Conservation (phyloP, 2,797 vertebrate species). For the Oreonectes daqikongensis region DNA sequence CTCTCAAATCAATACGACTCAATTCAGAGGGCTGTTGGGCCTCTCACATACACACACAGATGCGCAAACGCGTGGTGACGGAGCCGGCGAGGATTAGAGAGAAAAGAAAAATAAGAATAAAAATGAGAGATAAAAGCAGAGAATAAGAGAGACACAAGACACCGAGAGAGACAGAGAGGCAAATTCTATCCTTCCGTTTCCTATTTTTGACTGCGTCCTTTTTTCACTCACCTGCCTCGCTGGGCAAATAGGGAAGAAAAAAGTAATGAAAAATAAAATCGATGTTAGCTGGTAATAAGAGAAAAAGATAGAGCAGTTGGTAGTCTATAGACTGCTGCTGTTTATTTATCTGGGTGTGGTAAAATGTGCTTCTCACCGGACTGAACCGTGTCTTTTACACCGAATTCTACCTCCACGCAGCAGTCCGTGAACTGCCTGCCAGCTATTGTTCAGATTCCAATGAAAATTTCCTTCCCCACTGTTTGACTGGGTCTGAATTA, state of each 20-base stretch:
- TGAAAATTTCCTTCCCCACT: slow-evolving; percentile 41
- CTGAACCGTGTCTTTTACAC: background rate
- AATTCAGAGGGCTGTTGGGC: slow-evolving; percentile 45
- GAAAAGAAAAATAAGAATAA: slow-evolving; percentile 23
- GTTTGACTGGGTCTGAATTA: slow-evolving; percentile 39
- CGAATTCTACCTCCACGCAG: slow-evolving; percentile 22
- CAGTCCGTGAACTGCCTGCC: slow-evolving; percentile 16
- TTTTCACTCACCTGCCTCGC: slow-evolving; percentile 32
- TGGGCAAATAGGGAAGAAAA: slow-evolving; percentile 3
- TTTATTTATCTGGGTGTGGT: slow-evolving; percentile 39
- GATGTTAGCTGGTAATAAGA: slow-evolving; percentile 40
- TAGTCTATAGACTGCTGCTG: slow-evolving; percentile 24
- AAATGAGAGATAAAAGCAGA: slow-evolving; percentile 32
- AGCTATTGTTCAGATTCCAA: slow-evolving; percentile 42
- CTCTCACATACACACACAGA: slow-evolving; percentile 21
- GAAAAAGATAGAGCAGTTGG: slow-evolving; percentile 35
- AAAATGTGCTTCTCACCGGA: slow-evolving; percentile 9
- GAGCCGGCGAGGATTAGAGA: slow-evolving; percentile 31
- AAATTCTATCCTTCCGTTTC: slow-evolving; percentile 20
- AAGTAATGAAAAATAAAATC: slow-evolving; percentile 49
- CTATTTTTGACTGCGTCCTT: slow-evolving; percentile 32
- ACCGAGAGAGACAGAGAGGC: background rate
- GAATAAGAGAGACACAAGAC: background rate
- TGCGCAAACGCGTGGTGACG: slow-evolving; percentile 31
- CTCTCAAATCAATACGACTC: slow-evolving; percentile 53